Percentiles rank a stretch among this genome's conserved stretches.
Evolutionary conservation across 2,888 invertebrate species (phyloP).

Genomic region (Nomada fabriciana): DNA sequence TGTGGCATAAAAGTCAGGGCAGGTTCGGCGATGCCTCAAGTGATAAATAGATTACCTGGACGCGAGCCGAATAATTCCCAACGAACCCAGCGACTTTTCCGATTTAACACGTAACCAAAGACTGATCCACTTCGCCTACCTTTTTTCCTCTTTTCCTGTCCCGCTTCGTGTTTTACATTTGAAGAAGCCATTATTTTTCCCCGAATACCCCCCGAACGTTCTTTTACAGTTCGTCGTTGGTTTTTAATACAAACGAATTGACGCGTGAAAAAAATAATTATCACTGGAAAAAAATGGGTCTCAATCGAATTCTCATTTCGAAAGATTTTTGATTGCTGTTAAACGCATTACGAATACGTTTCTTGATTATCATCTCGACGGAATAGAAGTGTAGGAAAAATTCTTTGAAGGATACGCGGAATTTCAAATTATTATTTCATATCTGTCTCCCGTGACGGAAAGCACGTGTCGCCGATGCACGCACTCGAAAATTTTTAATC

Average conservation of each 20-base stretch:
- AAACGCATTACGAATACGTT: no score
- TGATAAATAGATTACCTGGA: constrained; percentile 61
- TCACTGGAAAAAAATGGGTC: no score
- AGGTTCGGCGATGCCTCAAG: constrained; percentile 48
- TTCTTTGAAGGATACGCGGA: neutral
- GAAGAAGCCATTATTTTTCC: neutral
- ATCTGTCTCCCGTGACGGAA: neutral
- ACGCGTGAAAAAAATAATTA: no score
- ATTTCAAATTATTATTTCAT: constrained; percentile 3
- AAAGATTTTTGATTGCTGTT: no score
- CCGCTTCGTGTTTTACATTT: neutral
- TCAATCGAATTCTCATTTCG: no score
- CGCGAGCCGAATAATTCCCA: constrained; percentile 56
- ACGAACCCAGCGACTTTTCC: constrained; percentile 1
- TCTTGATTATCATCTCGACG: no score
- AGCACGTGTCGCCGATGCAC: neutral
- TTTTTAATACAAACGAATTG: neutral
- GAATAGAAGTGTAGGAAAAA: no score
- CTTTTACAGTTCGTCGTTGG: neutral
- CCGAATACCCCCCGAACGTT: neutral
- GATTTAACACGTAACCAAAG: constrained; percentile 1
- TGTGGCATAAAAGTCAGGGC: constrained; percentile 46
- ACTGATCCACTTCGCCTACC: neutral
- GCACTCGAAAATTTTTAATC: constrained; percentile 4
- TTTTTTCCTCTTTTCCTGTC: neutral